Base-by-base conservation (phyloP, 2,888 invertebrate genomes). In the Hyposoter didymator region DNA sequence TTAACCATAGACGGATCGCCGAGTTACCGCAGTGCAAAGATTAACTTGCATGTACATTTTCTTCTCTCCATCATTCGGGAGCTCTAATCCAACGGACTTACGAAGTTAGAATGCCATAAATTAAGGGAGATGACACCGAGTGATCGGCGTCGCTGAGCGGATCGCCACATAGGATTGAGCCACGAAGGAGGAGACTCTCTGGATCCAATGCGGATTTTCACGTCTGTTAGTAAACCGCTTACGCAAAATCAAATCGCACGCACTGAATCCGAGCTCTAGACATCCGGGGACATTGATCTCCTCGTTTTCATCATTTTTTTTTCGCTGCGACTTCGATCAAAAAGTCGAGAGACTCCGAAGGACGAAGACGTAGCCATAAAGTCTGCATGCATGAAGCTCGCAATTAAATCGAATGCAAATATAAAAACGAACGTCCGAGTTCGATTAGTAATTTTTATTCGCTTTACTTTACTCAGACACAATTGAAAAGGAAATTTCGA, bases 71-170 rank as follows among this genome's bases (percentile, higher is more conserved):
- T 79, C 78, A 52, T 66, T 82, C 74, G 74, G 74, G 45, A 52
- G 66, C 84, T 66, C 75, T 89, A 87, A 89, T 89, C 88, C 87
- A 49, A 45, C 70, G 75, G 78, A 74, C 79, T 81, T 75, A 79
- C 85, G 84, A 88, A 88, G 89, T 88, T 87, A 85, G 88, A 90
- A 87, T 73, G 85, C 86, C 89, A 88, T 90, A 90, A 90, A 89
- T 89, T 88, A 89, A 82, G 75, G 19, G 32, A 47, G 45, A 62
- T 70, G 78, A 70, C 82, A 72, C 66, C 59, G 49, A 62, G 52
- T 52, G 82, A 32, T 78, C 62, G 52, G 28, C 70, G 67, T 74
- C 64, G 28, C 43, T 10, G 35, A 49, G 43, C 35, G 72, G 35
- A 35, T 35, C 35, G 35, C 35, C 4, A 35, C 35, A 49, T 6